Percentiles rank a stretch among this genome's conserved stretches.
These are phyloP conservation scores for Vanessa atalanta DNA, from an alignment of 1,140 invertebrate genomes.

Conservation along the genomic window DNA sequence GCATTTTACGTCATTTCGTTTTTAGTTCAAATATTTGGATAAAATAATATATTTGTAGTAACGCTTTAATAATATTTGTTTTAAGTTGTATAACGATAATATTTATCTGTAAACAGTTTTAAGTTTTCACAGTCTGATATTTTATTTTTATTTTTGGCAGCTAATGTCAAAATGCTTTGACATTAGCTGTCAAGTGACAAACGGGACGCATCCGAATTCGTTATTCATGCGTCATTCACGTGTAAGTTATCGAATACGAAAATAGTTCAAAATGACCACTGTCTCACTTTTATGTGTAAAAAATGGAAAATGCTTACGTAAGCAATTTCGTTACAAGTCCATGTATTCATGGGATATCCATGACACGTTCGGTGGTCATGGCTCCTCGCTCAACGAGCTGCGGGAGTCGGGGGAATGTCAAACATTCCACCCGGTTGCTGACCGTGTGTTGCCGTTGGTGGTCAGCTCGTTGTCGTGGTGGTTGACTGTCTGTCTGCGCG, in stretches of 20 bases:
- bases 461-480: slow-evolving; percentile 63
- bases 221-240: too few relatives aligned
- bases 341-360: slow-evolving; percentile 71
- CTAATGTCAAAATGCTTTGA: too few relatives aligned
- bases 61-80: too few relatives aligned
- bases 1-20: too few relatives aligned
- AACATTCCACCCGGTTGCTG: slow-evolving; percentile 58
- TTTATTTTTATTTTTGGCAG: too few relatives aligned
- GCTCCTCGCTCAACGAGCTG: slow-evolving; percentile 47
- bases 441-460: slow-evolving; percentile 66
- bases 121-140: too few relatives aligned
- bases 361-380: slow-evolving; percentile 63
- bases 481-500: slow-evolving; percentile 45
- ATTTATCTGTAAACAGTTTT: too few relatives aligned
- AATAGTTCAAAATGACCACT: not conserved
- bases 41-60: too few relatives aligned
- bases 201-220: too few relatives aligned
- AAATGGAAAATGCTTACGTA: slow-evolving; percentile 10
- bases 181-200: too few relatives aligned
- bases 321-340: slow-evolving; percentile 42
- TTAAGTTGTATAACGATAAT: too few relatives aligned
- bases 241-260: not conserved
- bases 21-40: too few relatives aligned
- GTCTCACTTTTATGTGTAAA: not conserved
- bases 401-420: slow-evolving; percentile 59